These are phyloP conservation scores for Patella pellucida DNA, from an alignment of 2,888 invertebrate species.

Conservation along the genomic window DNA sequence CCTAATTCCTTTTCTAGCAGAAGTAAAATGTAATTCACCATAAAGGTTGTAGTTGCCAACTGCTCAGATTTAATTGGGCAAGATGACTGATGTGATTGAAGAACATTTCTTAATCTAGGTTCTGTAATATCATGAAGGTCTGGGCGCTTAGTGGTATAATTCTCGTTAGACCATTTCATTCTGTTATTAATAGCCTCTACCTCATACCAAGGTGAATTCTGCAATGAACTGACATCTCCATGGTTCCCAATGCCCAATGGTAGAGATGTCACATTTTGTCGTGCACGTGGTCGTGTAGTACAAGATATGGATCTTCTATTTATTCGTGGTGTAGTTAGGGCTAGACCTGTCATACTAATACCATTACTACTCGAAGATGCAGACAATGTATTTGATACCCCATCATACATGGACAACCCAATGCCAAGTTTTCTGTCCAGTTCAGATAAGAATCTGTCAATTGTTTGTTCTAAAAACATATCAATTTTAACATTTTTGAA, in stretches of 20 bases:
- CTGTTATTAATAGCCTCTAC: conserved; percentile 30
- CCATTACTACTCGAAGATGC: conserved; percentile 19
- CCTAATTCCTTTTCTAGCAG: conserved; percentile 47
- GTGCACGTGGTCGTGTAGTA: conserved; percentile 26
- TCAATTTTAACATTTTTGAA: conserved; percentile 12
- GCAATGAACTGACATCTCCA: conserved; percentile 22
- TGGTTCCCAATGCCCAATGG: conserved; percentile 24
- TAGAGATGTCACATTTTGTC: conserved; percentile 42
- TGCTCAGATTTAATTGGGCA: conserved; percentile 44
- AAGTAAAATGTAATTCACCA: conserved; percentile 50
- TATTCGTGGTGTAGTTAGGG: conserved; percentile 31
- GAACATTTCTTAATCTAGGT: conserved; percentile 26
- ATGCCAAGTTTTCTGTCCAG: conserved; percentile 47
- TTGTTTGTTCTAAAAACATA: conserved; percentile 43
- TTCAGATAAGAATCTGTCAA: conserved; percentile 45
- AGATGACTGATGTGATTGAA: conserved; percentile 46
- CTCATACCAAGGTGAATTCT: conserved; percentile 33
- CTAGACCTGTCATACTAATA: conserved; percentile 19
- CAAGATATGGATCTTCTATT: conserved; percentile 19
- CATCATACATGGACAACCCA: background rate
- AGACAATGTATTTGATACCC: background rate
- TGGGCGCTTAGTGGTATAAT: conserved; percentile 15
- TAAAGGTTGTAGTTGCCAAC: conserved; percentile 43
- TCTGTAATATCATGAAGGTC: conserved; percentile 25
- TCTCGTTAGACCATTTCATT: conserved; percentile 29